Evolutionary conservation across 2,888 invertebrate genomes (phyloP), one percentile per base, ranked within the genome.

Genomic region (Heliconius hortense): DNA sequence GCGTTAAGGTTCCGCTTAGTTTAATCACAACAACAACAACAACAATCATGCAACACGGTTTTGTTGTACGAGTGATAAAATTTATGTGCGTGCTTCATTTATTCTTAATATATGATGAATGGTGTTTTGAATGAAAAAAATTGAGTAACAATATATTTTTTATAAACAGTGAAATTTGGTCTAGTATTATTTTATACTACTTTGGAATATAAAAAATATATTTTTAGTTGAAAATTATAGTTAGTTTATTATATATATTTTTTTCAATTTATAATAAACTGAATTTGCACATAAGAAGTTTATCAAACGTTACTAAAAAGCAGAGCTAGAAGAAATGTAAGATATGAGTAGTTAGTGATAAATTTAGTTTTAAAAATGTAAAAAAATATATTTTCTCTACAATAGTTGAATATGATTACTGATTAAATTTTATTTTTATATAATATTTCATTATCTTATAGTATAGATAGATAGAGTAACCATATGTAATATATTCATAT

Each of bases 1-100:
- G 95, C 95, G 95, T 95, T 95, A 95, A 93, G 92, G 92, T 88
- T 90, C 90, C 89, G 91, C 90, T 89, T 89, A 88, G 80, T 79
- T 80, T 76, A 79, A 78, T 80, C 77, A 77, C 77, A 78, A 77
- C 80, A 80, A 80, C 78, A 80, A 80, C 78, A 76, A 78, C 79
- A 78, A 78, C 72, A 77, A 79, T 67, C 79, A 79, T 79, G 79
- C 78, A 74, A 76, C 66, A 73, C 70, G 66, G 78, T 78, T 59
- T 39, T 39, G 21, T 11, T 60, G 71, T 60, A 60, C 71, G 43
- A 62, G 18, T 72, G 67, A 79, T 63, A 72, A 74, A 72, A 60
- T 39, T 71, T 71, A 71, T 62, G 53, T 59, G 62, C 43, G 62
- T 56, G 5, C 53, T 48, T 53, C 53, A 28, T 68, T 13, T 24